Base-by-base conservation (phyloP, 2,797 vertebrate genomes). In the Paedocypris micromegethes region DNA sequence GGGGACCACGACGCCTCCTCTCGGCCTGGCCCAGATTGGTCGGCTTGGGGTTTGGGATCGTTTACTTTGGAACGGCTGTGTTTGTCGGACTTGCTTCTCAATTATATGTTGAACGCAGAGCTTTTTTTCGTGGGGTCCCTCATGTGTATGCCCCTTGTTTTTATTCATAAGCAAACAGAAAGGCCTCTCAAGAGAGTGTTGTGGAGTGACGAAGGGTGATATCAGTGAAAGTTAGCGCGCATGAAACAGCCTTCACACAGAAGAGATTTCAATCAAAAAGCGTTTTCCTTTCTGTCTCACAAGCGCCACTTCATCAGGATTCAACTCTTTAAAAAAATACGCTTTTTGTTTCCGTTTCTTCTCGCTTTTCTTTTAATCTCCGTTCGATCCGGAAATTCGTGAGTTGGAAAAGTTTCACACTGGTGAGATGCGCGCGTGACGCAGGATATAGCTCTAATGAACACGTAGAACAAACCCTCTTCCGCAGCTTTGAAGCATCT, bases 41-140 rank as follows among this genome's bases (percentile, higher is more conserved):
- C 79, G 75, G 77, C 73, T 58, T 9, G 6, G 52, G 53, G 54
- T 75, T 72, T 68, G 57, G 79, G 83, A 77, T 82, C 84, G 82
- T 88, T 87, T 87, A 85, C 84, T 86, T 87, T 84, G 80, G 80
- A 87, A 38, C 70, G 72, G 76, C 78, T 79, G 76, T 78, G 78
- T 71, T 61, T 73, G 78, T 72, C 63, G 75, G 75, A 78, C 81
- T 84, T 84, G 58, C 58, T 77, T 83, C 84, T 79, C 85, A 86
- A 86, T 87, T 87, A 88, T 87, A 83, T 83, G 79, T 86, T 86
- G 84, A 88, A 87, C 86, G 85, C 80, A 62, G 80, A 67, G 55
- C 75, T 84, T 85, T 51, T 58, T 44, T 23, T 23, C 23, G 23
- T 2, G 75, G 70, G 76, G 80, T 81, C 77, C 76, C 74, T 71